These are phyloP conservation scores for Hyalella azteca DNA, from an alignment of 2,888 invertebrate genomes.

Conservation along the genomic window DNA sequence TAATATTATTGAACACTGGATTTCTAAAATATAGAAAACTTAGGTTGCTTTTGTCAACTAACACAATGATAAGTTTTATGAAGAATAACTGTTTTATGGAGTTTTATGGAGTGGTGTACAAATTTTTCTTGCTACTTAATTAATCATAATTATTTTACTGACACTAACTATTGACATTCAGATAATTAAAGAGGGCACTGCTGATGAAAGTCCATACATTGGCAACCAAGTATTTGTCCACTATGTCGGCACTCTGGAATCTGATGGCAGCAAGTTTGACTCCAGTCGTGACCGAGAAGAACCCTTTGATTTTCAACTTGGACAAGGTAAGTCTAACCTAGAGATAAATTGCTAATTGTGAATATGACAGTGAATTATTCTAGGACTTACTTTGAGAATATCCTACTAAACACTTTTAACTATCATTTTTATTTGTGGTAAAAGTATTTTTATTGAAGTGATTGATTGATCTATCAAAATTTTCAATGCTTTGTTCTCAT, in stretches of 20 bases:
- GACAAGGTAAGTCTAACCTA: conserved; percentile 73
- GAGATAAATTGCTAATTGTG: too few relatives aligned
- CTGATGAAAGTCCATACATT: conserved; percentile 73
- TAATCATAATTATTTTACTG: background rate
- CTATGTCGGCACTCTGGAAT: conserved; percentile 85
- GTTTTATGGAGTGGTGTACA: too few relatives aligned
- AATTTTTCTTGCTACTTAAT: too few relatives aligned
- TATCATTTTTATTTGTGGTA: too few relatives aligned
- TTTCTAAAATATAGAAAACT: too few relatives aligned
- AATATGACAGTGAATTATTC: background rate
- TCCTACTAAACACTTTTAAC: too few relatives aligned
- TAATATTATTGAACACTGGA: too few relatives aligned
- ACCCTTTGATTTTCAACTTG: conserved; percentile 85
- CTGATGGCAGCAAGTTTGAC: conserved; percentile 88
- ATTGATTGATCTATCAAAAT: background rate
- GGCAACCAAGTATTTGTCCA: conserved; percentile 81
- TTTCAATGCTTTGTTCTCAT: background rate
- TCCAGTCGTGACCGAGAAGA: conserved; percentile 83
- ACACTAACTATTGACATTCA: background rate
- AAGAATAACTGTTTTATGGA: too few relatives aligned
- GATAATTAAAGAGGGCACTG: conserved; percentile 61
- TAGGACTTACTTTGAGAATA: background rate
- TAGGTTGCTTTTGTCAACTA: too few relatives aligned
- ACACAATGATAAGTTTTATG: too few relatives aligned
- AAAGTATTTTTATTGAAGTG: too few relatives aligned